phyloP scores from a whole-genome alignment of 1,140 invertebrate species.

The Cylas formicarius region DNA sequence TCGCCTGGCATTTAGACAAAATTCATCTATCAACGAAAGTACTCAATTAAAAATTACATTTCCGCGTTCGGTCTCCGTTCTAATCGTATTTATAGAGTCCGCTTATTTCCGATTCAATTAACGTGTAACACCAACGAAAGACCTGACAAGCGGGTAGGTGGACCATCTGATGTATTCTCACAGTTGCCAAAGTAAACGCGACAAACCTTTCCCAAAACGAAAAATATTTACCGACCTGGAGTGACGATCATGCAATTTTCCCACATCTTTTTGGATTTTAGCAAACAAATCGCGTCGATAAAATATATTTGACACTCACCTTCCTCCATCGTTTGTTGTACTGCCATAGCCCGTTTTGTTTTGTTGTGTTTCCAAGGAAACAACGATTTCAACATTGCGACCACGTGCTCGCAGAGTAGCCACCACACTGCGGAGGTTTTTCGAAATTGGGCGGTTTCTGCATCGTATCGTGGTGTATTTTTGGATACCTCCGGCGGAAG shows the following conservation, averaged over 20 bases:
- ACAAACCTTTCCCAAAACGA: no score
- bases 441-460: slow-evolving; percentile 4
- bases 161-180: slow-evolving; percentile 24
- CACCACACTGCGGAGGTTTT: slow-evolving; percentile 2
- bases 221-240: no score
- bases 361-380: slow-evolving; percentile 40
- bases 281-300: no score
- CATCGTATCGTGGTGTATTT: slow-evolving; percentile 9
- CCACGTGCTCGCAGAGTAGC: slow-evolving; percentile 22
- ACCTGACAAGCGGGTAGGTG: slow-evolving; percentile 13
- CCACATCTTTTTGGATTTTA: no score
- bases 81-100: slow-evolving; percentile 11
- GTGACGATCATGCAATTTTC: no score
- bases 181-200: no score
- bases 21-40: no score
- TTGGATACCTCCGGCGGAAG: slow-evolving; percentile 12
- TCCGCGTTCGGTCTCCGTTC: slow-evolving; percentile 13
- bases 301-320: slow-evolving; percentile 31
- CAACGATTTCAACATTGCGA: slow-evolving; percentile 33
- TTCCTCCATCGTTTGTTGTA: slow-evolving; percentile 33
- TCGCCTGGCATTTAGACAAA: no score
- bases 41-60: slow-evolving; percentile 11
- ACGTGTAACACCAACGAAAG: slow-evolving; percentile 9
- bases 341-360: slow-evolving; percentile 37
- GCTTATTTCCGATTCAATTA: slow-evolving; percentile 23